phyloP scores from a whole-genome alignment of 2,113 vertebrate genomes.

The Sebastes fasciatus region DNA sequence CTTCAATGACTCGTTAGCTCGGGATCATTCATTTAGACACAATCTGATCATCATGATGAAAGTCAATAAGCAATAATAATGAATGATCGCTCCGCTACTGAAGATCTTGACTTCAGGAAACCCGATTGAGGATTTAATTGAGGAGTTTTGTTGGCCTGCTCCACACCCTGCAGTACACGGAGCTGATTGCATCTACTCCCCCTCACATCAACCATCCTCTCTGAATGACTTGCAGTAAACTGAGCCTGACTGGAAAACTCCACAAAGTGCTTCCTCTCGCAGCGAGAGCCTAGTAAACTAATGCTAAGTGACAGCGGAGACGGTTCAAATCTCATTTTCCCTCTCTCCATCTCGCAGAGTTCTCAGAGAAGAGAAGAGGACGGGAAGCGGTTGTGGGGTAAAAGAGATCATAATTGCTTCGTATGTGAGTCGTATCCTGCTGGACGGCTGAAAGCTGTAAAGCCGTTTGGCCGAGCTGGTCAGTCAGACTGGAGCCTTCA shows the following conservation, averaged over 20 bases:
- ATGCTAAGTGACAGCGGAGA: constrained; percentile 63
- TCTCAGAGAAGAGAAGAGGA: constrained; percentile 31
- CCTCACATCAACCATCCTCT: background rate
- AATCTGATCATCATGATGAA: background rate
- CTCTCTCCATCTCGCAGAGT: constrained; percentile 21
- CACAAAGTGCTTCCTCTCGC: constrained; percentile 64
- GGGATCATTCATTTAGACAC: background rate
- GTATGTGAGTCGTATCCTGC: constrained; percentile 1
- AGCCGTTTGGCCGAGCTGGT: background rate
- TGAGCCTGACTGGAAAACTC: constrained; percentile 60
- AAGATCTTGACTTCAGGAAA: background rate
- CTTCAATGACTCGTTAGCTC: background rate
- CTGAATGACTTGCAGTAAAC: constrained; percentile 51
- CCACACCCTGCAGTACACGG: constrained; percentile 16
- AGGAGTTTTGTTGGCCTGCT: background rate
- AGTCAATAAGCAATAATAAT: background rate
- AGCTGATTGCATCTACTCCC: background rate
- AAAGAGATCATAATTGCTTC: constrained; percentile 45
- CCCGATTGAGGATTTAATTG: constrained; percentile 21
- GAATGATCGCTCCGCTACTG: constrained; percentile 4
- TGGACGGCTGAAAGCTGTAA: constrained; percentile 23
- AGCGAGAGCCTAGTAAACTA: constrained; percentile 47
- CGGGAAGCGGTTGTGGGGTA: constrained; percentile 55
- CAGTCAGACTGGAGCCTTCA: constrained; percentile 45
- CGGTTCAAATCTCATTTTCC: constrained; percentile 57